Base-by-base conservation (phyloP, 2,113 vertebrate species). In the Redunca redunca region DNA sequence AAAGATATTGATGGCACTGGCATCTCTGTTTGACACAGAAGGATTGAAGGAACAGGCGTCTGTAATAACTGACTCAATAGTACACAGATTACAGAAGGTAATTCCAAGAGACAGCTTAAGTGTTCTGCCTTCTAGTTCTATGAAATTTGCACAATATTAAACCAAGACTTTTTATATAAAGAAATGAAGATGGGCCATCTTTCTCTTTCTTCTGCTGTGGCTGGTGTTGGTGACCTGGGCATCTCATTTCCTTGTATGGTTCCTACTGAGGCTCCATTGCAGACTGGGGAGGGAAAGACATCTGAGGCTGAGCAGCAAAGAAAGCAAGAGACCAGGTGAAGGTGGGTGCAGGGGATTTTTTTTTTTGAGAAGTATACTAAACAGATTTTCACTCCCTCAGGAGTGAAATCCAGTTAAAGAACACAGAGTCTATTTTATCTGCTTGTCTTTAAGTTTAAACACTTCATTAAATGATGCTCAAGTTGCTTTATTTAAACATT, bases 361-460 rank as follows among this genome's bases (percentile, higher is more conserved):
- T 53, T 52, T 89, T 82, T 86, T 48, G 21, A 57, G 71, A 91
- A 6, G 5, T 95, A 50, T 1, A 52, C 21, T 62, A 15, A 6
- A 58, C 33, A 87, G 13, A 80, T 83, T 90, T 84, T 83, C 13
- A 48, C 6, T 6, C 13, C 17, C 28, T 93, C 67, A 30, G 33
- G 77, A 71, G 23, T 36, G 26, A 40, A 88, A 92, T 96, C 25
- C 50, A 82, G 9, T 88, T 50, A 86, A 94, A 71, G 33, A 86
- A 93, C 81, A 95, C 91, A 96, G 82, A 88, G 6, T 30, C 84
- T 57, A 80, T 52, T 88, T 78, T 52, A 77, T 92, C 50, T 92
- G 58, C 26, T 88, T 90, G 43, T 74, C 36, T 87, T 92, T 36
- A 90, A 92, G 48, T 92, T 90, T 88, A 94, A 94, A 88, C 25